Conservation (phyloP, 1,140 invertebrate species). For the Pachypsylla venusta region DNA sequence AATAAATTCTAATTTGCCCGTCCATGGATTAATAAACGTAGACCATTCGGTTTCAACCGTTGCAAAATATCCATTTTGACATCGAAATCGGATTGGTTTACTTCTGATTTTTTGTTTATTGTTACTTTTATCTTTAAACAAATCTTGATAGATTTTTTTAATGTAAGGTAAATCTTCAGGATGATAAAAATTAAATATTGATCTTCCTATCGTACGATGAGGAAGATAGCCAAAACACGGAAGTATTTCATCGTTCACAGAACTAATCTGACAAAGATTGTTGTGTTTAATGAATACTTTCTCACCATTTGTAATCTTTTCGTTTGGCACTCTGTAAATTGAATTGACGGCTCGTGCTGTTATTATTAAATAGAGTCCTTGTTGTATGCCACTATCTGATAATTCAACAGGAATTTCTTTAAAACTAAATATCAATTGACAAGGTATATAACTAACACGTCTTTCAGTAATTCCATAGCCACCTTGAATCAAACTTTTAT, state of each 20-base stretch:
- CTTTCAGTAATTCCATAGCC: conserved; percentile 45
- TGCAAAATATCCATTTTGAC: conserved; percentile 69
- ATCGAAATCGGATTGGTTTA: conserved; percentile 60
- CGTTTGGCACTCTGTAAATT: conserved; percentile 54
- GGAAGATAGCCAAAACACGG: conserved; percentile 73
- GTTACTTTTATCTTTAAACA: background rate
- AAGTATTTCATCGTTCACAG: conserved; percentile 61
- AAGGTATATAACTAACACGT: conserved; percentile 49
- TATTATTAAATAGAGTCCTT: conserved; percentile 44
- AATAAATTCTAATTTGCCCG: conserved; percentile 75
- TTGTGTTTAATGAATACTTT: conserved; percentile 64
- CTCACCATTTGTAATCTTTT: conserved; percentile 36
- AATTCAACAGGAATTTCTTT: conserved; percentile 33
- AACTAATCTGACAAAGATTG: conserved; percentile 51
- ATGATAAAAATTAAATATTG: conserved; percentile 75
- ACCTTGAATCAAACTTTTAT: conserved; percentile 34
- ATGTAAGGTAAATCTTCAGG: conserved; percentile 64
- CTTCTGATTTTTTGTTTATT: conserved; percentile 37
- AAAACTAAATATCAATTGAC: conserved; percentile 52
- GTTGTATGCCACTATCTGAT: conserved; percentile 8
- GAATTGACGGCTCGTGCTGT: conserved; percentile 53
- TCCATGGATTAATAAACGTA: conserved; percentile 88
- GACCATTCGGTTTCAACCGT: conserved; percentile 84
- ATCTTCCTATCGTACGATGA: conserved; percentile 68
- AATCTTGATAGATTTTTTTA: conserved; percentile 66